Evolutionary conservation across 1,140 invertebrate genomes (phyloP), one percentile per base, ranked within the genome.

Genomic region (Drosophila kikkawai): DNA sequence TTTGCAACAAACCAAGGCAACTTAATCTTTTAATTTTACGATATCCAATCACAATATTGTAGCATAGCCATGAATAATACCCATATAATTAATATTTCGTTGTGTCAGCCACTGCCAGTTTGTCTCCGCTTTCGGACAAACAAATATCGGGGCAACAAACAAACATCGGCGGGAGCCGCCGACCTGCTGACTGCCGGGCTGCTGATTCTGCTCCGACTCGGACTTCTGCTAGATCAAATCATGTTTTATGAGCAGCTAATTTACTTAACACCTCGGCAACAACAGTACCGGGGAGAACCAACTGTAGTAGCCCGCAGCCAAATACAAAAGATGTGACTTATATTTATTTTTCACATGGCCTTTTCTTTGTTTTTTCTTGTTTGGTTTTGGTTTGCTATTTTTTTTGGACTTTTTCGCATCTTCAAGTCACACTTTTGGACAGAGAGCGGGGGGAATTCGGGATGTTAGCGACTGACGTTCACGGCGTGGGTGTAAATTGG

Each of bases 171-270:
- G 56, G 47, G 29, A 66, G 47, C 53, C 8, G 36, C 13, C 34
- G 34, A 22, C 36, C 53, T 56, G 53, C 36, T 37, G 51, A 36
- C 50, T 53, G 50, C 66, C 64, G 22, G 55, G 60, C 50, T 69
- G 71, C 50, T 61, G 75, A 56, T 75, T 82, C 71, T 87, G 80
- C 58, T 70, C 57, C 60, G 45, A 51, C 53, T 65, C 64, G 58
- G 70, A 71, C 75, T 47, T 63, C 70, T 75, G 83, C 75, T 79
- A 86, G 85, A 73, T 77, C 83, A 86, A 86, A 88, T 90, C 82
- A 88, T 91, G 75, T 90, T 90, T 90, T 90, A 90, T 91, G 85
- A 91, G 85, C 86, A 82, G 86, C 85, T 90, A 90, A 90, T 90
- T 90, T 90, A 90, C 86, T 90, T 90, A 90, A 86, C 85, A 90